Base-by-base conservation (phyloP, 2,113 vertebrate genomes). In the Tragelaphus scriptus region DNA sequence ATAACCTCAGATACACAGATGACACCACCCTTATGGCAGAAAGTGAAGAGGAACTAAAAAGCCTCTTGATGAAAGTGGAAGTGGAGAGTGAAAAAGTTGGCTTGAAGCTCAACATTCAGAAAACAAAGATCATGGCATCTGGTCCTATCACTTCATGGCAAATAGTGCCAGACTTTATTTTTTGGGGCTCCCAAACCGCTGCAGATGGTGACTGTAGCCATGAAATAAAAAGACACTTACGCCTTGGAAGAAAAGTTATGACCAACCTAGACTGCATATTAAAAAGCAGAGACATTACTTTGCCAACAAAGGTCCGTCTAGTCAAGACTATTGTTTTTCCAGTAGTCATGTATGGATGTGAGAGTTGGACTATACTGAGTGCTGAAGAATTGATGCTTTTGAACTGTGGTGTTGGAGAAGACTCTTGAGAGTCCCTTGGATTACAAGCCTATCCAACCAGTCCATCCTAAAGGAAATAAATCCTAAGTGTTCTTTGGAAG, bases 231-330 rank as follows among this genome's bases (percentile, higher is more conserved):
- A 36, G 65, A 36, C n/a, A 8, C 32, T 68, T 68, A 68, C 0
- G 0, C 65, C 17, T 71, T 36, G 17, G 9, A 71, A 71, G 65
- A 21, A 36, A 36, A 71, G n/a, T 71, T 71, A 36, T 71, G 8
- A 71, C n/a, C 65, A 71, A 71, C 65, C n/a, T 71, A 36, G 19
- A 71, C 9, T 6, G n/a, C 65, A 71, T 21, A 36, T 71, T 71
- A 3, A 36, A 36, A 71, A 71, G 4, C 65, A 71, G 65, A 71
- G n/a, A 71, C n/a, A 11, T 71, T 71, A 71, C n/a, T 71, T 71
- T 36, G 65, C 9, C 4, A 6, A 6, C n/a, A 23, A 6, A 71
- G 65, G n/a, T 71, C 65, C 19, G 0, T 36, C 9, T 71, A 12
- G 1, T 71, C 17, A 71, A 36, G 65, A 19, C 65, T 36, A 11